These are phyloP conservation scores for Melanotaenia nigrans DNA, from an alignment of 2,797 vertebrate genomes.

Conservation along the genomic window DNA sequence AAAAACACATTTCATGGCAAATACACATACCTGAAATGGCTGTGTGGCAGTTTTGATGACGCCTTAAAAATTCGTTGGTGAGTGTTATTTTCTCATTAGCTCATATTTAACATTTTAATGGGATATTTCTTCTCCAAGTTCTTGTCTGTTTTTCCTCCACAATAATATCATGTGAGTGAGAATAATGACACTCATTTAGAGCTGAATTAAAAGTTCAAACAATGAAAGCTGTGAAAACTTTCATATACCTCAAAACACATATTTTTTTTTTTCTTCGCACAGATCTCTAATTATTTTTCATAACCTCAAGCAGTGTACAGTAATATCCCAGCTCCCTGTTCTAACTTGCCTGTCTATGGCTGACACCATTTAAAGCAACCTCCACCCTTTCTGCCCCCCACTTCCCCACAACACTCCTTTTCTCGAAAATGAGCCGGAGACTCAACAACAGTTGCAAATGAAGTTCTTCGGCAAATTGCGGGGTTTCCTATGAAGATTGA, in stretches of 20 bases:
- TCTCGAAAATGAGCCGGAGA: conserved; percentile 67
- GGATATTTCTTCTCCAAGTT: conserved; percentile 66
- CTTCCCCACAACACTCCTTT: conserved; percentile 48
- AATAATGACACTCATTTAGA: conserved; percentile 84
- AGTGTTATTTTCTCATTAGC: conserved; percentile 83
- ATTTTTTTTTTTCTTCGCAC: conserved; percentile 50
- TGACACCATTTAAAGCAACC: conserved; percentile 72
- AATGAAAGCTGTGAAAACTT: conserved; percentile 81
- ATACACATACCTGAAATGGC: conserved; percentile 61
- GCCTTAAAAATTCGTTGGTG: conserved; percentile 65
- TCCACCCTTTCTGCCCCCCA: conserved; percentile 53
- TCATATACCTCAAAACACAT: conserved; percentile 82
- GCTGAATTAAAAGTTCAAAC: conserved; percentile 84
- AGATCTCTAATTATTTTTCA: conserved; percentile 88
- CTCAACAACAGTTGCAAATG: conserved; percentile 83
- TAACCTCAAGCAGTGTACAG: conserved; percentile 85
- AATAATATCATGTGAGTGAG: conserved; percentile 77
- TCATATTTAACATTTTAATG: conserved; percentile 80
- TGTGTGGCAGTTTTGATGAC: conserved; percentile 61
- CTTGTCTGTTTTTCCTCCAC: conserved; percentile 58
- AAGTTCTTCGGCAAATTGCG: conserved; percentile 90
- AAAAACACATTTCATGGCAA: conserved; percentile 67
- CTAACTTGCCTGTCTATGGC: conserved; percentile 76
- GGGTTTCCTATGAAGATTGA: conserved; percentile 91
- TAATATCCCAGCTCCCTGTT: conserved; percentile 83